Evolutionary conservation across 2,888 invertebrate genomes (phyloP).

Genomic region (Macropis europaea): DNA sequence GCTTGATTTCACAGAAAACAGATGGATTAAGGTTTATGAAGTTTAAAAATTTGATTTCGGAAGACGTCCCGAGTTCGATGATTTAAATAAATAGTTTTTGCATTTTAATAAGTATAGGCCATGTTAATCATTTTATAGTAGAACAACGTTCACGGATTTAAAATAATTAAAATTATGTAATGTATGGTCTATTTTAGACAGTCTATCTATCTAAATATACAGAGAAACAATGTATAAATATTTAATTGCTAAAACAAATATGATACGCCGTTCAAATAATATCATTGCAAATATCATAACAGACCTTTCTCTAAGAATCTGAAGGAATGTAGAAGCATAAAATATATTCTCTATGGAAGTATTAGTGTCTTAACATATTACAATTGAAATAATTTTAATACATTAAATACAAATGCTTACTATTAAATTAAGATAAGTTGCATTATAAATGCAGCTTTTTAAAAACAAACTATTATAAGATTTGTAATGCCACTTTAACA

Average conservation of each 20-base stretch:
- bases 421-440: conserved; percentile 38
- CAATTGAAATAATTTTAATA: conserved; percentile 32
- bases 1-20: conserved; percentile 1
- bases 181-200: conserved; percentile 27
- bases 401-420: conserved; percentile 29
- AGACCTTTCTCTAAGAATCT: conserved; percentile 33
- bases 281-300: conserved; percentile 31
- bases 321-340: conserved; percentile 45
- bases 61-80: conserved; percentile 21
- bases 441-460: conserved; percentile 19
- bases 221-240: conserved; percentile 58
- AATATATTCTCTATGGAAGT: conserved; percentile 32
- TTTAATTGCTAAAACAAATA: conserved; percentile 53
- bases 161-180: conserved; percentile 32
- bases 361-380: conserved; percentile 25
- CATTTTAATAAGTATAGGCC: background rate
- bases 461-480: conserved; percentile 50
- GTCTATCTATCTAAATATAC: conserved; percentile 42
- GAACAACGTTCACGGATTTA: conserved; percentile 9
- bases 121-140: conserved; percentile 1
- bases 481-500: conserved; percentile 53
- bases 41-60: conserved; percentile 12
- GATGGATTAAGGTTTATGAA: conserved; percentile 4
- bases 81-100: conserved; percentile 10
- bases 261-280: conserved; percentile 26